Evolutionary conservation across 2,888 invertebrate species (phyloP).

Genomic region (Neoaliturus tenellus): DNA sequence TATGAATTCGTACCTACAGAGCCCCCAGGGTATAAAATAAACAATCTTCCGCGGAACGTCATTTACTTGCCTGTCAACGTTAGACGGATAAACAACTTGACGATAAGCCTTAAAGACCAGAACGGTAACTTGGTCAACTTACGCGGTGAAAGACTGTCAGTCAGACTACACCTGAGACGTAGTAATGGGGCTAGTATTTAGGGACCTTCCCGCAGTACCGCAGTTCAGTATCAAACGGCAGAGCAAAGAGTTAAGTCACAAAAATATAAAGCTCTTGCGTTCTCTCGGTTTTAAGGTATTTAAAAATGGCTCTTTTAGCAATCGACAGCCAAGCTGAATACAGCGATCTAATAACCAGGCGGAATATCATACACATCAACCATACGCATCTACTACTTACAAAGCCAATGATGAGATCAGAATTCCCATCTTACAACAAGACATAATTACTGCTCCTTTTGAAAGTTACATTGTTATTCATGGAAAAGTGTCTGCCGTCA

Average conservation of each 20-base stretch:
- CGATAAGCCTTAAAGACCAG: neutral
- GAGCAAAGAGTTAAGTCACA: neutral
- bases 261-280: neutral
- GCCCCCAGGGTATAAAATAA: conserved; percentile 46
- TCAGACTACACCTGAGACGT: neutral
- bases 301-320: neutral
- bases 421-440: neutral
- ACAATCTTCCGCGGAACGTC: neutral
- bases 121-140: neutral
- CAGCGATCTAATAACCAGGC: neutral
- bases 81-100: neutral
- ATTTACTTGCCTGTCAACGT: conserved; percentile 19
- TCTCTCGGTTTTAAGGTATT: neutral
- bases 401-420: conserved; percentile 13
- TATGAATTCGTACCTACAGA: conserved; percentile 7
- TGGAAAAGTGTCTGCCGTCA: neutral
- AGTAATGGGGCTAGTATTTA: neutral
- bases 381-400: conserved; percentile 2
- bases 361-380: conserved; percentile 19
- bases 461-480: neutral
- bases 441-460: neutral
- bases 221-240: neutral
- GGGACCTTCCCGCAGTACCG: neutral
- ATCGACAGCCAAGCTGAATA: neutral
- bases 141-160: neutral